phyloP scores from a whole-genome alignment of 1,140 invertebrate genomes.

The Drosophila tsacasi region DNA sequence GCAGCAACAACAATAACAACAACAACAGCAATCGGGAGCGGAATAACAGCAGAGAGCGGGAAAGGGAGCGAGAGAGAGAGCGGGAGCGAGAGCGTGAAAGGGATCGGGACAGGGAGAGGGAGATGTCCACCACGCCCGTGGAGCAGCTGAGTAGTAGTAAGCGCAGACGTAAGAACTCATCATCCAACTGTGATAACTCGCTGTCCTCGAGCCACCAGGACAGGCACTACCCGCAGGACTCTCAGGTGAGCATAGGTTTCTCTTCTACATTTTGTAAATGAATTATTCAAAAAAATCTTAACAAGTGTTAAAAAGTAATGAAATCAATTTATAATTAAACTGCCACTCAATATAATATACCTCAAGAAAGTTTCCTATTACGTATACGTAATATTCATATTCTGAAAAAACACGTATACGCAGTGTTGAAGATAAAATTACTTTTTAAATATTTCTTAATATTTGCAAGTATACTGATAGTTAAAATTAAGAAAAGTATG shows the following conservation, averaged over 20 bases:
- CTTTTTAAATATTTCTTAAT: too few species aligned
- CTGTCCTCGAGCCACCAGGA: constrained; percentile 88
- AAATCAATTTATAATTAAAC: neutral
- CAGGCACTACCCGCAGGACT: constrained; percentile 88
- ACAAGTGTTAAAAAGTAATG: neutral
- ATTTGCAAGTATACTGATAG: too few species aligned
- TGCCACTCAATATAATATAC: neutral
- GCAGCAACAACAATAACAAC: constrained; percentile 47
- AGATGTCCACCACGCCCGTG: constrained; percentile 84
- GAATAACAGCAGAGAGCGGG: constrained; percentile 70
- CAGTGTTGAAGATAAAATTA: neutral
- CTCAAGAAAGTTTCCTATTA: too few species aligned
- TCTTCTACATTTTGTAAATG: too few species aligned
- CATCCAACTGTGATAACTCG: constrained; percentile 89
- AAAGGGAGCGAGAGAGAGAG: constrained; percentile 42
- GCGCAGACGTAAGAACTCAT: constrained; percentile 90
- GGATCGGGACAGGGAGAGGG: constrained; percentile 75
- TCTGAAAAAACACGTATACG: neutral
- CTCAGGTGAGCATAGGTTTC: constrained; percentile 86
- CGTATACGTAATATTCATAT: constrained; percentile 1
- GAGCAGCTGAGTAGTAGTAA: constrained; percentile 87
- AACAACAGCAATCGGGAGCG: constrained; percentile 73
- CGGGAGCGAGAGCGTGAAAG: constrained; percentile 63
- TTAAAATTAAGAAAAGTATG: too few species aligned
- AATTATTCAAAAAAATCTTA: too few species aligned